phyloP scores from a whole-genome alignment of 2,888 invertebrate genomes.

The Metacarcinus magister region DNA sequence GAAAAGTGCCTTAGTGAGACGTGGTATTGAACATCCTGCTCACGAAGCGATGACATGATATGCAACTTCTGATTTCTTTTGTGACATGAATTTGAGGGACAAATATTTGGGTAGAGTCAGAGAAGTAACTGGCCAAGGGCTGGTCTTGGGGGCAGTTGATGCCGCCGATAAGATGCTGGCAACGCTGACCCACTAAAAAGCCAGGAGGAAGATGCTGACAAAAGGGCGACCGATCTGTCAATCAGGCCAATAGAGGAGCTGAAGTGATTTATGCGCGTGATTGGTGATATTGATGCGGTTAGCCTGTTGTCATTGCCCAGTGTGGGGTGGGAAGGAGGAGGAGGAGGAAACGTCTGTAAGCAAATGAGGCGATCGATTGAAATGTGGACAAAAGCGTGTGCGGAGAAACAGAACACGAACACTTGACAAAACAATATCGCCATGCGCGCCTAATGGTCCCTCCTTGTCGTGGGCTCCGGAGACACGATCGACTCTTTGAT shows the following conservation, averaged over 20 bases:
- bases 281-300: constrained; percentile 74
- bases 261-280: constrained; percentile 77
- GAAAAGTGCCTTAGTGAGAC: too few species aligned
- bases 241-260: constrained; percentile 74
- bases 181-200: constrained; percentile 51
- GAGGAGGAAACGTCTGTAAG: constrained; percentile 50
- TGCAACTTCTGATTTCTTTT: neutral
- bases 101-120: neutral
- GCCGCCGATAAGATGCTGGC: constrained; percentile 42
- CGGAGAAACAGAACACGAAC: constrained; percentile 63
- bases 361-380: constrained; percentile 70
- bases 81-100: neutral
- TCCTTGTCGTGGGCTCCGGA: neutral
- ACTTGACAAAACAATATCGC: constrained; percentile 65
- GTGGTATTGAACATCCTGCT: neutral
- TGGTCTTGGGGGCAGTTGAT: neutral
- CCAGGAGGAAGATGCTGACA: constrained; percentile 69
- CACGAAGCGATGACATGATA: neutral
- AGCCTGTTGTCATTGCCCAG: constrained; percentile 56
- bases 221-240: constrained; percentile 67
- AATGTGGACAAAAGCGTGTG: constrained; percentile 64
- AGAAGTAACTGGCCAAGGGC: neutral
- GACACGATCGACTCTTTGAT: constrained; percentile 66
- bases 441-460: constrained; percentile 58
- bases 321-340: neutral